Evolutionary conservation across 64 coral and sea anemone genomes (phyloP).

Genomic region (Actinia tenebrosa): DNA sequence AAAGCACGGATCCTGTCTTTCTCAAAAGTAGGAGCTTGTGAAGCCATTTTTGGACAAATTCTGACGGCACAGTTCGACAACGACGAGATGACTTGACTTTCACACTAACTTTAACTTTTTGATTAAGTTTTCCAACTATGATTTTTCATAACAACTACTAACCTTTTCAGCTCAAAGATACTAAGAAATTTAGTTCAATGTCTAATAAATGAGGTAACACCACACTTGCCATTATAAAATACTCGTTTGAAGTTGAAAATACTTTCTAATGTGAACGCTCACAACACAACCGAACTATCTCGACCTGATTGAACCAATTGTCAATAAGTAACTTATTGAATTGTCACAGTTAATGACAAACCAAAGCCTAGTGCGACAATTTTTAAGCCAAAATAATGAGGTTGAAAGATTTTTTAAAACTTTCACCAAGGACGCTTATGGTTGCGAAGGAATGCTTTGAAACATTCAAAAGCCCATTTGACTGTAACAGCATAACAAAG

Average conservation of each 20-base stretch:
- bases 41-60: constrained; percentile 54
- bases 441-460: neutral
- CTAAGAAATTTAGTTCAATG: neutral
- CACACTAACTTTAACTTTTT: neutral
- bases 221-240: neutral
- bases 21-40: constrained; percentile 91
- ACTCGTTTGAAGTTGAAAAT: neutral
- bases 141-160: neutral
- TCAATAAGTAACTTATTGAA: constrained; percentile 2
- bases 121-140: neutral
- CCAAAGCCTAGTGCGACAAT: neutral
- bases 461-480: neutral
- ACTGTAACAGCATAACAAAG: neutral
- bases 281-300: neutral
- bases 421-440: neutral
- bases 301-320: neutral
- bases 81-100: neutral
- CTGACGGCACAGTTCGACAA: neutral
- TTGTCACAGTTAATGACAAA: neutral
- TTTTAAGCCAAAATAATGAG: neutral
- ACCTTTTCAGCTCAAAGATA: neutral
- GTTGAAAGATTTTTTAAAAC: neutral
- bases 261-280: neutral
- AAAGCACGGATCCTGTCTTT: constrained; percentile 83
- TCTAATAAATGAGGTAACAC: neutral